These are phyloP conservation scores for Cardinalis cardinalis DNA, from an alignment of 2,113 vertebrate genomes.

Conservation along the genomic window DNA sequence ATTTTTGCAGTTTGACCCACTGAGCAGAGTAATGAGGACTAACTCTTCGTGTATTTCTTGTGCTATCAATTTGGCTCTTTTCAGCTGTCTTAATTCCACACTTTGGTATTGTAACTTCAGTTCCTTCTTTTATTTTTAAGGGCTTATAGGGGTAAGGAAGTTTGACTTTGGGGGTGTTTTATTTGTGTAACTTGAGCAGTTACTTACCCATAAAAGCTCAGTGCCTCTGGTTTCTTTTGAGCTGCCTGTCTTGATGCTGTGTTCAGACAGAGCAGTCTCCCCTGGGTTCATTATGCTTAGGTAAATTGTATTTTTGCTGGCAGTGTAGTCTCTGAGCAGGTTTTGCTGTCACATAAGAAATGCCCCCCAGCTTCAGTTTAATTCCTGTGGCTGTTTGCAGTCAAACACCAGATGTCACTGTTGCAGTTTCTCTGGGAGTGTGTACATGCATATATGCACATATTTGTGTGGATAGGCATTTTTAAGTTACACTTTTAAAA, in stretches of 20 bases:
- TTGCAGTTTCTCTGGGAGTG: neutral
- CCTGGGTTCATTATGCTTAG: neutral
- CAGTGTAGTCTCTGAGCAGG: neutral
- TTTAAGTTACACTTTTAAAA: neutral
- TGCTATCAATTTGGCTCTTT: neutral
- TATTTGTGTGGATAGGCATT: neutral
- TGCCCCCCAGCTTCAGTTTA: neutral
- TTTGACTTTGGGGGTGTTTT: neutral
- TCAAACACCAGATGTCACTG: constrained; percentile 70
- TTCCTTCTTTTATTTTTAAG: neutral
- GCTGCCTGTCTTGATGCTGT: neutral
- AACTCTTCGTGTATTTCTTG: neutral
- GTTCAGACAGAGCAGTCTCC: neutral
- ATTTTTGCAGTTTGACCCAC: neutral
- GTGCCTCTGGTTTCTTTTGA: neutral
- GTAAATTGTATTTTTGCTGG: neutral
- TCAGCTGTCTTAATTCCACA: neutral
- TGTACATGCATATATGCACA: fast-evolving
- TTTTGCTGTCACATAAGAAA: neutral
- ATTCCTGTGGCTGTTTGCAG: neutral
- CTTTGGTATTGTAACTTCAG: neutral
- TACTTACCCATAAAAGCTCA: neutral
- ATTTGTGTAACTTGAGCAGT: neutral
- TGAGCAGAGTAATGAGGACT: neutral
- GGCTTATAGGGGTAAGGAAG: neutral